Evolutionary conservation across 2,888 invertebrate species (phyloP), one percentile per base, ranked within the genome.

Genomic region (Caenorhabditis sp.): DNA sequence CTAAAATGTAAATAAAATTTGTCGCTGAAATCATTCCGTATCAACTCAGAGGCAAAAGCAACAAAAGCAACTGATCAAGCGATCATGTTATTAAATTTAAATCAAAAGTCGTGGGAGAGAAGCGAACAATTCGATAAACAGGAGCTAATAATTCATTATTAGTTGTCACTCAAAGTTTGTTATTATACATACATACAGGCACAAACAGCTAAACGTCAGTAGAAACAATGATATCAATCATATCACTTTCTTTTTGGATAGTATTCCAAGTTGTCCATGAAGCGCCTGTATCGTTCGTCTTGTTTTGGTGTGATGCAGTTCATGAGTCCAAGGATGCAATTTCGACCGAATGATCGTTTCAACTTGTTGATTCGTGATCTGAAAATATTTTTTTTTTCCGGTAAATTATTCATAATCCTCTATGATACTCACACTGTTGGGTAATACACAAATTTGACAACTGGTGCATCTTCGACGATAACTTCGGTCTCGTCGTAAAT

Each of bases 181-280:
- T 31, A 31, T 31, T 31, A 31, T 43, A 43, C 43, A 43, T 43
- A 43, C 12, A 17, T 43, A 43, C 43, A 43, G 43, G 14, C 43
- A 43, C 43, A 43, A 43, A 43, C 12, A 10, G 12, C 12, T 10
- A 43, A 43, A 17, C 31, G 17, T 14, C 58, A 31, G 21, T n/a
- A 5, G 17, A 58, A 20, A 58, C 7, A n/a, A n/a, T n/a, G n/a
- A n/a, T n/a, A n/a, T 21, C 3, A 5, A 8, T 36, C 1, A 21
- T 8, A 20, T 49, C 17, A 12, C 49, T 54, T 69, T 56, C 63
- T 20, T 70, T 43, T 67, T 23, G 75, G 70, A 14, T 70, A 62
- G 62, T 70, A 70, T 38, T 64, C 63, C 52, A 75, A 70, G 60
- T 70, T 70, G 25, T 75, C 75, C 75, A 75, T 70, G 61, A 70